Evolutionary conservation across 2,797 vertebrate species (phyloP).

Genomic region (Sebastolobus alascanus): DNA sequence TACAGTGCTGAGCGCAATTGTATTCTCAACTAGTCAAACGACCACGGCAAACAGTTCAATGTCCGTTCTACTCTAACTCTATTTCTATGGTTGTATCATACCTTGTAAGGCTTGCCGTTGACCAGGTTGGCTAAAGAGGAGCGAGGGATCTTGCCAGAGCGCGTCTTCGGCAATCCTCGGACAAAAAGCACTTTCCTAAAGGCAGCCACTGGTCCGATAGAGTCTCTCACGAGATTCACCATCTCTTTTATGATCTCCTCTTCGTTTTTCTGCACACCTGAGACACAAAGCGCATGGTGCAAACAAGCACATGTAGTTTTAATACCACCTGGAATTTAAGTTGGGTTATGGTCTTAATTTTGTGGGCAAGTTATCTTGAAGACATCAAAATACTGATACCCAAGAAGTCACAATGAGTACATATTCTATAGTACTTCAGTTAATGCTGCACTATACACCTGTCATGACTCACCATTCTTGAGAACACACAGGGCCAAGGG

Average conservation of each 20-base stretch:
- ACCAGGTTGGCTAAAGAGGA: conserved; percentile 90
- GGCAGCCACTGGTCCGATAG: conserved; percentile 93
- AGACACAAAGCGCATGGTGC: conserved; percentile 10
- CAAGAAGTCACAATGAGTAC: not conserved
- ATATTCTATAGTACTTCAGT: not conserved
- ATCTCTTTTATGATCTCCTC: conserved; percentile 85
- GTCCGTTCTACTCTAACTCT: not conserved
- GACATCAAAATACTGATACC: too few species aligned
- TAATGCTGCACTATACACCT: not conserved
- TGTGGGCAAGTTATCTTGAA: not conserved
- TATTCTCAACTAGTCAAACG: not conserved
- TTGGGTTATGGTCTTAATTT: not conserved
- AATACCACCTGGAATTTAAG: not conserved
- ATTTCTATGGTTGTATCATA: conserved; percentile 47
- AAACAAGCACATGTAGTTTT: not conserved
- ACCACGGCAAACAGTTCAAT: not conserved
- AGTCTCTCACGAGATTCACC: conserved; percentile 88
- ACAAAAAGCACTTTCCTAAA: conserved; percentile 93
- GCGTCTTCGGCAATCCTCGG: conserved; percentile 91
- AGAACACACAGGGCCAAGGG: conserved; percentile 95
- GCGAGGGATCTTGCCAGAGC: conserved; percentile 96
- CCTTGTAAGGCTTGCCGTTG: conserved; percentile 93
- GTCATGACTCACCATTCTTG: conserved; percentile 85
- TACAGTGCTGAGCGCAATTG: not conserved
- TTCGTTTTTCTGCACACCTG: conserved; percentile 83